A percentile compares a stretch with the other conserved stretches of the same genome.
These are phyloP conservation scores for Linepithema humile DNA, from an alignment of 1,140 invertebrate genomes.

Conservation along the genomic window DNA sequence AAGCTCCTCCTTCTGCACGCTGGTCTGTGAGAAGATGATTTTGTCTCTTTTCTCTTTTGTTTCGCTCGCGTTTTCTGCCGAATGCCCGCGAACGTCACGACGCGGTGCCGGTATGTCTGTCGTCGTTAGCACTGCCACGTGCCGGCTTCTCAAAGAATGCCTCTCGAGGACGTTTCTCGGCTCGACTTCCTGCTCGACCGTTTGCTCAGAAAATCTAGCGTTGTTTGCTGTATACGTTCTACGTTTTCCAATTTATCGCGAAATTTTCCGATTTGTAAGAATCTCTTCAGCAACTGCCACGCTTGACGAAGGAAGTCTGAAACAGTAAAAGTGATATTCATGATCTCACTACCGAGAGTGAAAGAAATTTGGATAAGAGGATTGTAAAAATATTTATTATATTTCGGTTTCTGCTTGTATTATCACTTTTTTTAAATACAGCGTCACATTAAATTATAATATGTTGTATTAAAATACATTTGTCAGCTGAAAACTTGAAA, in stretches of 20 bases:
- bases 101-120: slow-evolving; percentile 41
- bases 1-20: slow-evolving; percentile 5
- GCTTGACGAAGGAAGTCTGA: slow-evolving; percentile 23
- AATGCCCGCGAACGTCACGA: neutral
- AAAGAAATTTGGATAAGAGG: neutral
- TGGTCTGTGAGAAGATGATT: neutral
- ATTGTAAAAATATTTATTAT: neutral
- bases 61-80: slow-evolving; percentile 5
- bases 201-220: slow-evolving; percentile 47
- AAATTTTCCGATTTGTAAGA: neutral
- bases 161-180: neutral
- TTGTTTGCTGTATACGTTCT: slow-evolving; percentile 1
- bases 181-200: neutral
- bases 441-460: neutral
- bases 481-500: neutral
- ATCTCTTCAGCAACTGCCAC: neutral
- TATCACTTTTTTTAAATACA: too few relatives aligned
- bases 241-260: neutral
- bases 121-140: slow-evolving; percentile 55
- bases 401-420: neutral
- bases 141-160: slow-evolving; percentile 48
- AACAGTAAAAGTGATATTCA: slow-evolving; percentile 41
- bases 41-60: slow-evolving; percentile 17
- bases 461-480: neutral
- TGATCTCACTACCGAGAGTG: neutral